Base-by-base conservation (phyloP, 1,140 invertebrate species). In the Drosophila nannoptera region DNA sequence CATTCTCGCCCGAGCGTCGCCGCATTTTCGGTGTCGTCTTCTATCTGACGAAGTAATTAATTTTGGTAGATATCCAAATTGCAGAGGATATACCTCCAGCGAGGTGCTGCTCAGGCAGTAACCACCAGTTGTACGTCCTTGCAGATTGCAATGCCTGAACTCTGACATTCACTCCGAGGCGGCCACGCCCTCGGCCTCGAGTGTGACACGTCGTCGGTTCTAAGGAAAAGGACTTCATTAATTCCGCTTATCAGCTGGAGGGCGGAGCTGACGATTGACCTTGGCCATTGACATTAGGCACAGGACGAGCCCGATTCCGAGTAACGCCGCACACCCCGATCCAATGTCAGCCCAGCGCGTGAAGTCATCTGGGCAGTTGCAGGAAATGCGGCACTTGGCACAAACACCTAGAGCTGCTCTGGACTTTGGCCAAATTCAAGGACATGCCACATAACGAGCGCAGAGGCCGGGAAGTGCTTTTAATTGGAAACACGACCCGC, bases 321-420 rank as follows among this genome's bases (percentile, higher is more conserved):
- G 60, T 69, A 80, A 66, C 36, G 40, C 40, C 40, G n/a, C n/a
- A 22, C 14, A 12, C 56, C 59, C 11, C 45, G 55, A 43, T 78
- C 78, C 78, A 83, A 86, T 74, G 81, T 84, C 73, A 77, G 52
- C 16, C 36, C 73, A 80, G 80, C 73, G 81, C 80, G 78, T 83
- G 81, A 71, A 86, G 81, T 84, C 81, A 84, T 84, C 75, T 54
- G 3, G 38, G 29, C n/a, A 14, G 5, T 65, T 43, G 11, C 12
- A 42, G 70, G 70, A 76, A 75, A 75, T 75, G 71, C 52, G 61
- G 16, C 62, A 52, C 52, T 66, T 62, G 72, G 42, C 67, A 71
- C 43, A 53, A 64, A 53, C 22, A 45, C 35, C 32, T 40, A 7
- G 48, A 6, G 11, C 29, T 7, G 7, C 22, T 22, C 16, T 29